Evolutionary conservation across 2,888 invertebrate genomes (phyloP), one percentile per base, ranked within the genome.

Genomic region (Conchocele bisecta): DNA sequence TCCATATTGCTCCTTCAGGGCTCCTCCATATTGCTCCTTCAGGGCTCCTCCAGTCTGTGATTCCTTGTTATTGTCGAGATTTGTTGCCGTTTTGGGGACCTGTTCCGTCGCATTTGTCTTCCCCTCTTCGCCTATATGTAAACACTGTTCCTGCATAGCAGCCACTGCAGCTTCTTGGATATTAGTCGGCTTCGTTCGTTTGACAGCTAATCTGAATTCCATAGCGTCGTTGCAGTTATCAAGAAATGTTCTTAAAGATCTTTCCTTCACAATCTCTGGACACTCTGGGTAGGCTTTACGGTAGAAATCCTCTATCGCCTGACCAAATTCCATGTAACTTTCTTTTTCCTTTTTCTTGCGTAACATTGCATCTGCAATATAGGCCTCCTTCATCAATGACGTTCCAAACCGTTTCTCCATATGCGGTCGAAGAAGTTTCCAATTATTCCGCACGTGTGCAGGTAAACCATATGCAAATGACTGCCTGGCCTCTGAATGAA

Each of bases 151-250:
- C 39, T 73, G 67, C 33, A 68, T 65, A 17, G 65, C 66, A 31
- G 46, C 26, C 22, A 61, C 69, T 26, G 61, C 57, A 11, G 74
- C 69, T 20, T 60, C 66, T 26, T 74, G 74, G 13, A 69, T 22
- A 11, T 68, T 60, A 60, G 24, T 66, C 57, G 29, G 37, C n/a
- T n/a, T 41, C 5, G 54, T 69, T 22, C 65, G 50, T 50, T 69
- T 69, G 1, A 69, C 68, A 15, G 74, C 64, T 15, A 61, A 35
- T 48, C 74, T 42, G 41, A 74, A 74, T n/a, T 74, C 61, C 5
- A 57, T 39, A 4, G 64, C 41, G 9, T 65, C 64, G 28, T 63
- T 48, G 41, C 69, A 74, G 17, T 69, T 66, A 31, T 74, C 58
- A 11, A 66, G 22, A 46, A 74, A 66, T 41, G 57, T 60, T 24